phyloP scores from a whole-genome alignment of 2,113 vertebrate genomes.

The Eulemur rufifrons region DNA sequence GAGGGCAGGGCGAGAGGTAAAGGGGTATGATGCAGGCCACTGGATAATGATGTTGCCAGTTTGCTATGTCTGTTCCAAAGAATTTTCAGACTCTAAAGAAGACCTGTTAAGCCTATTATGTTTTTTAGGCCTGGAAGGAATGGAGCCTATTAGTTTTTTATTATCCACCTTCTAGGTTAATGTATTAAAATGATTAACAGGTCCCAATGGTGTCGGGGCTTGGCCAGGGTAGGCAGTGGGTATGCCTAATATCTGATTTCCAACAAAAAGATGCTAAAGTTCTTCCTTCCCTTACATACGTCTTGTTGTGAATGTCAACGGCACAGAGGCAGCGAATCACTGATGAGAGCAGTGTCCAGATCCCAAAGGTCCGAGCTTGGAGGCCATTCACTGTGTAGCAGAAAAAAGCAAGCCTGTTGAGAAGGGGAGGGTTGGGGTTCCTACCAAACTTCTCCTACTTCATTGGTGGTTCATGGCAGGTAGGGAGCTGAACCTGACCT shows the following conservation, averaged over 20 bases:
- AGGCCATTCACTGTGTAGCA: conserved; percentile 93
- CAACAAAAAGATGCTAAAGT: background rate
- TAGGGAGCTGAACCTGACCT: background rate
- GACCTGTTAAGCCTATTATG: background rate
- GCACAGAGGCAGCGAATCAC: conserved; percentile 96
- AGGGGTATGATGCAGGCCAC: background rate
- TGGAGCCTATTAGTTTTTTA: background rate
- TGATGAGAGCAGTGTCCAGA: conserved; percentile 96
- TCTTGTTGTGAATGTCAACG: conserved; percentile 95
- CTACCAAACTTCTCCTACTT: background rate
- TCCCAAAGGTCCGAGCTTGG: conserved; percentile 96
- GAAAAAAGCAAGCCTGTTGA: conserved; percentile 34
- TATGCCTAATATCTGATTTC: background rate
- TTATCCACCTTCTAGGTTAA: background rate
- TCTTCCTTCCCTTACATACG: conserved; percentile 85
- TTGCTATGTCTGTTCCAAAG: background rate
- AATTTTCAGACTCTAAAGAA: conserved; percentile 14
- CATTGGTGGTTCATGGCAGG: background rate
- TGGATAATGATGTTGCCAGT: background rate
- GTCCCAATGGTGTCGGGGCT: background rate
- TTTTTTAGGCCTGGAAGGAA: background rate
- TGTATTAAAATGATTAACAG: background rate
- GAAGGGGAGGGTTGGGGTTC: background rate
- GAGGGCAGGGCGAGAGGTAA: background rate
- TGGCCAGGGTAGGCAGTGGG: too few relatives aligned